Evolutionary conservation across 2,113 vertebrate genomes (phyloP), one percentile per base, ranked within the genome.

Genomic region (Macquaria australasica): DNA sequence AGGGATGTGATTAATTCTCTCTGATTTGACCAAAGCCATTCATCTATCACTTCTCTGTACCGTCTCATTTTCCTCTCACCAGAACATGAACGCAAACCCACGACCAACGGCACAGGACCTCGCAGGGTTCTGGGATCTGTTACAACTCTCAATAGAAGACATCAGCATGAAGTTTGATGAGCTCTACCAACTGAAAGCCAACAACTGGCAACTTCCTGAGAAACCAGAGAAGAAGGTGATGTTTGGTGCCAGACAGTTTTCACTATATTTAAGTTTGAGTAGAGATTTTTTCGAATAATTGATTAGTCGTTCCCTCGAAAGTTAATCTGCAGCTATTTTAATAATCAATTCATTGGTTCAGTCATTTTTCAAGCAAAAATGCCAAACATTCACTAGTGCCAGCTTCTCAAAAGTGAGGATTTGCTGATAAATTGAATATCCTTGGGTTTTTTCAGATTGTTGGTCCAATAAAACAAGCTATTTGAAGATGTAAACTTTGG

Each of bases 151-250:
- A 87, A 99, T 99, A 60, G 98, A 99, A 95, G 98, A 99, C 94
- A 98, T 99, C 95, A 99, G 98, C 95, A 96, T 98, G 97, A 99
- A 99, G 95, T 99, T 99, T 85, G 98, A 99, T 10, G 98, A 99
- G 93, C 97, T 99, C 76, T 99, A 98, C 94, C 98, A 99, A 90
- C 96, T 99, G 87, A 99, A 97, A 93, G 96, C 97, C 75, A 99
- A 99, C 84, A 97, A 97, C 95, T 99, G 98, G 98, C 96, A 97
- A 69, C 85, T 97, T 93, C 92, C 96, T 84, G 97, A 98, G 87
- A 96, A 96, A 89, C 92, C 92, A 2, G 96, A 97, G 93, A 97
- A 96, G 95, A 99, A 98, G 97, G 98, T 99, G 68, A 84, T 18
- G 39, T 34, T 80, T 77, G 53, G 14, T 62, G n/a, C 10, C 8